Conservation (phyloP, 2,113 vertebrate species). For the Saccopteryx leptura region DNA sequence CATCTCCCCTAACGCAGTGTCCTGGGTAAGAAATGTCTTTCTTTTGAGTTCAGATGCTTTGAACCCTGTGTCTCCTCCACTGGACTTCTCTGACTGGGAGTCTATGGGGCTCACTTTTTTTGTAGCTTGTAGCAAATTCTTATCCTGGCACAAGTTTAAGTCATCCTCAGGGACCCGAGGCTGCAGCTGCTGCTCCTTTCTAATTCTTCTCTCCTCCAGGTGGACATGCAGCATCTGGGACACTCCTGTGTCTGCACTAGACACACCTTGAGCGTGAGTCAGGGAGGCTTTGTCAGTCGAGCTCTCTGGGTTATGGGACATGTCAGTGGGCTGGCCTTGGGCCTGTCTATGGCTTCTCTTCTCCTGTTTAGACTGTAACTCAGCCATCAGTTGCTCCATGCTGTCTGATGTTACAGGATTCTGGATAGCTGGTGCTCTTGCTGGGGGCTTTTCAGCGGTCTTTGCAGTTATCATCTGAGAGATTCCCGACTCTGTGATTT, state of each 20-base stretch:
- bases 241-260: neutral
- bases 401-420: neutral
- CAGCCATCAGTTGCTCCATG: neutral
- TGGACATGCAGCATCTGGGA: too few relatives aligned
- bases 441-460: neutral
- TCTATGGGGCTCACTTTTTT: too few relatives aligned
- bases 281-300: neutral
- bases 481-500: neutral
- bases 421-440: neutral
- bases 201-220: too few relatives aligned
- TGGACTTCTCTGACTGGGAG: too few relatives aligned
- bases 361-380: neutral
- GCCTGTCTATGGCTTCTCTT: accelerated
- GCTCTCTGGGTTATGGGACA: neutral
- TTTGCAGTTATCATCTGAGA: neutral
- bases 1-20: too few relatives aligned
- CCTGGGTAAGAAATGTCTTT: too few relatives aligned
- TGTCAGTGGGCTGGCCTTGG: neutral
- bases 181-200: too few relatives aligned
- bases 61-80: too few relatives aligned
- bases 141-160: too few relatives aligned
- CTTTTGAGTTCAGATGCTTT: too few relatives aligned
- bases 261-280: neutral
- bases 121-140: too few relatives aligned
- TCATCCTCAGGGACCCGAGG: too few relatives aligned